A percentile compares a stretch with the other conserved stretches of the same genome.
Evolutionary conservation across 2,888 invertebrate species (phyloP).

Genomic region (Aproaerema taeniolella): DNA sequence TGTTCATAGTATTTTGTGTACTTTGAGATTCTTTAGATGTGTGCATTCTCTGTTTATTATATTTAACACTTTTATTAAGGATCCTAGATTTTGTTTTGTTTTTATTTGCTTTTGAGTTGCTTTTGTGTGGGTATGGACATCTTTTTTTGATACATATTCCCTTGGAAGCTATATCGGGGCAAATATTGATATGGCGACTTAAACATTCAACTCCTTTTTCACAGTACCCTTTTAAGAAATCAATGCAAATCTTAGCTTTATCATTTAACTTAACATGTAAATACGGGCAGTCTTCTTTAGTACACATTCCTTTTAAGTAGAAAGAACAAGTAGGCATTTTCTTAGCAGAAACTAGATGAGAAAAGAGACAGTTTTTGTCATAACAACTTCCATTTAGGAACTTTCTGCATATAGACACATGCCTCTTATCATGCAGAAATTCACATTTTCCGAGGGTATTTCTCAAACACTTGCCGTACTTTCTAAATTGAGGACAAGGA

Average conservation of each 20-base stretch:
- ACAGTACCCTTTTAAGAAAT: constrained; percentile 92
- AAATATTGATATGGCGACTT: constrained; percentile 68
- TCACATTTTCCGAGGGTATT: constrained; percentile 83
- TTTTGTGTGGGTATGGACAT: constrained; percentile 55
- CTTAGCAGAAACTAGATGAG: constrained; percentile 88
- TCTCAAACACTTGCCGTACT: constrained; percentile 90
- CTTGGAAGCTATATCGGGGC: constrained; percentile 13
- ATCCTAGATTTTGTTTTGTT: constrained; percentile 9
- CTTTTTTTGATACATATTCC: constrained; percentile 46
- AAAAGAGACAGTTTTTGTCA: constrained; percentile 84
- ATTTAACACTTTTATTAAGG: constrained; percentile 14
- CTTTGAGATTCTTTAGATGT: neutral
- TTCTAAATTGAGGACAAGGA: constrained; percentile 89
- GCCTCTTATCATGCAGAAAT: constrained; percentile 90
- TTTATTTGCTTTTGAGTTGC: constrained; percentile 65
- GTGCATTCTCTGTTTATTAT: too few species aligned
- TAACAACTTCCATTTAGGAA: constrained; percentile 91
- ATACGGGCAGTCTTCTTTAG: constrained; percentile 88
- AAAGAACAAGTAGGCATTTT: constrained; percentile 97
- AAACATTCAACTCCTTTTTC: constrained; percentile 64
- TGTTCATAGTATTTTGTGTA: neutral
- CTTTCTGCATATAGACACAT: constrained; percentile 91
- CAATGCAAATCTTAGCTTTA: constrained; percentile 86
- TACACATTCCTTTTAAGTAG: constrained; percentile 90
- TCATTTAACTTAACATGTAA: constrained; percentile 91